These are phyloP conservation scores for Artemisiospiza belli DNA, from an alignment of 2,113 vertebrate genomes.

Conservation along the genomic window DNA sequence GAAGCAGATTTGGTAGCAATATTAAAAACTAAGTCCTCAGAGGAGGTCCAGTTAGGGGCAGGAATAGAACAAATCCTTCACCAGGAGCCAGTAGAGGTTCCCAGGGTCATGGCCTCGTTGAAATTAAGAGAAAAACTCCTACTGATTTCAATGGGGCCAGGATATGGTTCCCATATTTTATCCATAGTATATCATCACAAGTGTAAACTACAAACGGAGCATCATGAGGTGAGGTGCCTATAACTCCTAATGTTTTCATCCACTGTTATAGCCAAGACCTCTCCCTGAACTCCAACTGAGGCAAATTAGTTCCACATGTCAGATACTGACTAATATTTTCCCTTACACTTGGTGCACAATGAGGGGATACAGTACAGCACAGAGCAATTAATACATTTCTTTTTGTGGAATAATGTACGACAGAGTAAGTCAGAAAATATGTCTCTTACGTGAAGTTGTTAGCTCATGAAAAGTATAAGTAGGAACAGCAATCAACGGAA, in stretches of 20 bases:
- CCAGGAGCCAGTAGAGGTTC: neutral
- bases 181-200: neutral
- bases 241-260: conserved; percentile 10
- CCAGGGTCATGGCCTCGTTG: neutral
- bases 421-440: neutral
- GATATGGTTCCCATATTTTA: neutral
- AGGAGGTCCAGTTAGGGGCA: neutral
- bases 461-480: neutral
- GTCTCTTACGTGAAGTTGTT: neutral
- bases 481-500: neutral
- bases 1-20: conserved; percentile 22
- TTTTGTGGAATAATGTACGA: conserved; percentile 10
- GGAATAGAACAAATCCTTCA: neutral
- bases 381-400: conserved; percentile 32
- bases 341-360: neutral
- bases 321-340: conserved; percentile 3
- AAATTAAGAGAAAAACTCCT: conserved; percentile 4
- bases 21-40: conserved; percentile 38
- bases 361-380: neutral
- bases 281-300: conserved; percentile 18
- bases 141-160: neutral
- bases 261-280: conserved; percentile 38
- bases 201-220: conserved; percentile 7
- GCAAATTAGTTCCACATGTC: conserved; percentile 57
- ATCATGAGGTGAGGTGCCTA: neutral